A percentile compares a stretch with the other conserved stretches of the same genome.
phyloP scores from a whole-genome alignment of 2,113 vertebrate genomes.

The Limnothrissa miodon region DNA sequence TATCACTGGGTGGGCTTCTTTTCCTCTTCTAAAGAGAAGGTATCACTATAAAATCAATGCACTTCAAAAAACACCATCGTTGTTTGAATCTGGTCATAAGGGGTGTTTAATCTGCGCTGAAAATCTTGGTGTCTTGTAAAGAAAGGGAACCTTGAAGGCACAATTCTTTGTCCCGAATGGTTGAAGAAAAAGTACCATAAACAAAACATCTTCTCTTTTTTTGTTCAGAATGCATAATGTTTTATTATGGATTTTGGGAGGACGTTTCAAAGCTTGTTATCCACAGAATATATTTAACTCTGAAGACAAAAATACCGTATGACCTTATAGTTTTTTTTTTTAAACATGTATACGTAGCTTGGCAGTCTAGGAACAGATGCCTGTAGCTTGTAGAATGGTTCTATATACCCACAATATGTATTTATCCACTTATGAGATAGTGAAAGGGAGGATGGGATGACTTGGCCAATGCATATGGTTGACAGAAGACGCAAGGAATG shows the following conservation, averaged over 20 bases:
- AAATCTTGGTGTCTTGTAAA: not conserved
- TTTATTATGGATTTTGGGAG: not conserved
- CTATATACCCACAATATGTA: not conserved
- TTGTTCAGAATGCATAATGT: not conserved
- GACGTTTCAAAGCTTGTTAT: constrained; percentile 4
- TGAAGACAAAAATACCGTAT: too few relatives aligned
- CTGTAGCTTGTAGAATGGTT: not conserved
- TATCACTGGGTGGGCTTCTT: not conserved
- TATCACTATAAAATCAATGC: not conserved
- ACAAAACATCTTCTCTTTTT: not conserved
- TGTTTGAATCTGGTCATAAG: constrained; percentile 5
- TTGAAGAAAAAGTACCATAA: not conserved
- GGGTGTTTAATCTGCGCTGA: not conserved
- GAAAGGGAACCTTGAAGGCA: not conserved
- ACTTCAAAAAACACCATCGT: not conserved
- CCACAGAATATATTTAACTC: not conserved
- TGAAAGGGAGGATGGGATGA: not conserved
- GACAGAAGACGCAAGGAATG: not conserved
- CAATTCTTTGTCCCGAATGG: not conserved
- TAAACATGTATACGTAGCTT: too few relatives aligned
- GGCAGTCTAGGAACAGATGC: not conserved
- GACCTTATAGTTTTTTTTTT: too few relatives aligned
- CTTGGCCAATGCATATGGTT: not conserved
- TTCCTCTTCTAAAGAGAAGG: not conserved
- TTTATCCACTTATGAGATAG: too few relatives aligned